Evolutionary conservation across 2,797 vertebrate genomes (phyloP).

Genomic region (Melanotaenia parkinsoni): DNA sequence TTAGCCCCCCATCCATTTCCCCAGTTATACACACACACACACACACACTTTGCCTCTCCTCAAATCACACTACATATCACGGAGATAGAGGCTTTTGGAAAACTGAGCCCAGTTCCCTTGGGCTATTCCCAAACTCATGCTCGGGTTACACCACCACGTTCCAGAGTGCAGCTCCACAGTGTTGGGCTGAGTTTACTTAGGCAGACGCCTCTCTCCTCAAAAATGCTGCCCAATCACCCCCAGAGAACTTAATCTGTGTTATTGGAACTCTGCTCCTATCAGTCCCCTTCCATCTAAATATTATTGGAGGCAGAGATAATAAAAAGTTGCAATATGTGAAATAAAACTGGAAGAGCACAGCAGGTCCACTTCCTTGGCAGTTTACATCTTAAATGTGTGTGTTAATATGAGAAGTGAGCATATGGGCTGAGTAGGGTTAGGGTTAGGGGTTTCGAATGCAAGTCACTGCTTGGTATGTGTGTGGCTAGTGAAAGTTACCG

Average conservation of each 20-base stretch:
- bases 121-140: constrained; percentile 75
- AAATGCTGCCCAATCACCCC: constrained; percentile 70
- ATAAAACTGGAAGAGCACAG: constrained; percentile 61
- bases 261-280: constrained; percentile 79
- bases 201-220: constrained; percentile 70
- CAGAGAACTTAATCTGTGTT: constrained; percentile 80
- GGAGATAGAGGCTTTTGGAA: constrained; percentile 80
- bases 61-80: constrained; percentile 72
- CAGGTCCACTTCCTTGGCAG: constrained; percentile 42
- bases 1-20: constrained; percentile 74
- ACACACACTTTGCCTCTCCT: constrained; percentile 49
- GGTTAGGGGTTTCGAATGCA: not conserved
- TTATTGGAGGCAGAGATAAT: constrained; percentile 80
- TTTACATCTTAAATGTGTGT: constrained; percentile 29
- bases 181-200: constrained; percentile 77
- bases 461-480: not conserved
- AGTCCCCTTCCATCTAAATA: constrained; percentile 78
- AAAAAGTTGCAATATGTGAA: constrained; percentile 78
- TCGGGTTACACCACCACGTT: constrained; percentile 79
- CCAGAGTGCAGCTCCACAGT: constrained; percentile 73
- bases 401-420: constrained; percentile 36
- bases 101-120: constrained; percentile 72
- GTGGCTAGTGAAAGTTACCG: not conserved
- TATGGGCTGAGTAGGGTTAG: not conserved
- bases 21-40: constrained; percentile 28